Base-by-base conservation (phyloP, 2,888 invertebrate genomes). In the Mesorhabditis belari region DNA sequence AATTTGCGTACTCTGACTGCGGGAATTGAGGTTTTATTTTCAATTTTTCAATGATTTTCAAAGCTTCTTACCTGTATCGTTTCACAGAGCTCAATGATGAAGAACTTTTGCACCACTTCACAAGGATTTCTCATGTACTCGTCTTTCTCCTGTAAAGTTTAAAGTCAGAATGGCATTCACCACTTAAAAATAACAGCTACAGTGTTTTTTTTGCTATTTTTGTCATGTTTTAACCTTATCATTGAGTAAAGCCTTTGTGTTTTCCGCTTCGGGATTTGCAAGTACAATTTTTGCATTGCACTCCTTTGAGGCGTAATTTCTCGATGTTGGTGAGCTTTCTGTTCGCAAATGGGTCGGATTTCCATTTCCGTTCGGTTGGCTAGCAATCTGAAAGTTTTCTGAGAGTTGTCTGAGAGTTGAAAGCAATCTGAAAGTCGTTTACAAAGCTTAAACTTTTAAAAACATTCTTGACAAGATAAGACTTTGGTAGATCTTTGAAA, bases 91-190 rank as follows among this genome's bases (percentile, higher is more conserved):
- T 99, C 96, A 3, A 98, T 90, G 27, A 95, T 88, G 83, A 99
- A 92, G 54, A 71, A 80, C 62, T 81, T 80, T 55, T 70, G 82
- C 64, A 83, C 84, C 66, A 81, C 82, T 72, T 89, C 90, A 83
- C 98, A 99, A 0, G 92, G 90, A 82, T 94, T 96, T 63, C 96
- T 86, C 89, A 96, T 91, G 82, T 99, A 99, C 81, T 98, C 96
- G 83, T 99, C 98, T 69, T 69, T 64, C 49, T 74, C 73, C 69
- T 69, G 55, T 49, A 64, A 44, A 3, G 52, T 49, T 27, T 23
- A 28, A 35, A 52, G n/a, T n/a, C n/a, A n/a, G n/a, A n/a, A n/a
- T n/a, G n/a, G n/a, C n/a, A n/a, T 57, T 24, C 24, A 26, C 19
- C 21, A 3, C 54, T 29, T 17, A 57, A 17, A 51, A 9, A 24